Base-by-base conservation (phyloP, 1,140 invertebrate genomes). In the Heterodera carotae region DNA sequence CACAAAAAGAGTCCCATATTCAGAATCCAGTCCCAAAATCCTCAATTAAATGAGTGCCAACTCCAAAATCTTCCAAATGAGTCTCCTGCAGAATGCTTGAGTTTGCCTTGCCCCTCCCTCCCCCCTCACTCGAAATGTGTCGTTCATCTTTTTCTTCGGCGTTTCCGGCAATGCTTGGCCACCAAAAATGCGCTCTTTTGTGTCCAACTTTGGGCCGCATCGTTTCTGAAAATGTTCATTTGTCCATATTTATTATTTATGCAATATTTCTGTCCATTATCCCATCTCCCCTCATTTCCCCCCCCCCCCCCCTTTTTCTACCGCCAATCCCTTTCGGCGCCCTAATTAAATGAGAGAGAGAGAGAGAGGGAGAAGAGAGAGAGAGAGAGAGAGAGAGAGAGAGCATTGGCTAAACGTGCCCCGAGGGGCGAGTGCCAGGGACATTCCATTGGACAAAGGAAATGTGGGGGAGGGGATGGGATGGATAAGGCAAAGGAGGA, bases 161-260 rank as follows among this genome's bases (percentile, higher is more conserved):
- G 66, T 64, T 33, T 31, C 69, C n/a, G 80, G 72, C 31, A 64
- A 67, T 10, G 36, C 10, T 27, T 60, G 31, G 3, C 82, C n/a
- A n/a, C n/a, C 82, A 59, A 84, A 84, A 27, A 84, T 75, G 34
- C 82, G 82, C 29, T 84, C 81, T 48, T 85, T 74, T 18, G 82
- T 84, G 81, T 84, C 77, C 27, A 77, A 39, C 60, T 76, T 76
- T n/a, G 82, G 84, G 56, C 66, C 83, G 72, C 81, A 80, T 53
- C 77, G 83, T n/a, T 83, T 79, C 82, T 84, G 62, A 84, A 85
- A 84, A 8, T 56, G 59, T 27, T 6, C 39, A 43, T 43, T 69
- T 43, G n/a, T 69, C 27, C 36, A 69, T 69, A 69, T 33, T 27
- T 69, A 18, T 43, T 43, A 22, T 10, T 10, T 43, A 68, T 27